Base-by-base conservation (phyloP, 2,888 invertebrate species). In the Magallana nippona region DNA sequence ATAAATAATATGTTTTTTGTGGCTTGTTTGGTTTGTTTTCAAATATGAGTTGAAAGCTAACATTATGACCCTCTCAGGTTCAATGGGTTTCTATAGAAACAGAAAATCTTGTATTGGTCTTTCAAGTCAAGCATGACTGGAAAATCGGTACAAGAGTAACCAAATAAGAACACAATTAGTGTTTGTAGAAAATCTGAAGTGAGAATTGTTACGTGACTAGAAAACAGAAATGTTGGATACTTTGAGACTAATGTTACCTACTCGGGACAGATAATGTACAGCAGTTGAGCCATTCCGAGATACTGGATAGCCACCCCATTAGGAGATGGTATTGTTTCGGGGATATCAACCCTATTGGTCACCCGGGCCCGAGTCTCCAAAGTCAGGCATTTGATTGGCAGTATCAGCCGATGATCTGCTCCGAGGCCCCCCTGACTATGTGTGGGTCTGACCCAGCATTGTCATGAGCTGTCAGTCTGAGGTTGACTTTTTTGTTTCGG, bases 1-100 rank as follows among this genome's bases (percentile, higher is more conserved):
- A 71, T 71, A 27, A 71, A 71, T 71, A 71, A 71, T 71, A 71
- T 71, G 22, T 22, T 71, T 71, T 71, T 71, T 71, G 71, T 71
- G 71, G 71, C 32, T 71, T 71, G 32, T 71, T 71, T 71, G 71
- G 71, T 71, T 71, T 71, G 71, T 71, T 71, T 71, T 71, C 71
- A 71, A 71, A 71, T 71, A 71, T 32, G 71, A 71, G 71, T 71
- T 71, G 71, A 71, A 71, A 27, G 71, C 71, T 71, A 71, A 71
- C 71, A 71, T 71, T 22, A 27, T 71, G 71, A 71, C 71, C 27
- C 13, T 27, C 27, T 71, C 71, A 71, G 71, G 71, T 71, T 71
- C 22, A 32, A 71, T 71, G 71, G 27, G 27, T 71, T 11, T 71
- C 27, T 71, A 27, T 71, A 71, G 71, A 71, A 71, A 71, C 71